A percentile compares a stretch with the other conserved stretches of the same genome.
Evolutionary conservation across 2,797 vertebrate genomes (phyloP).

Genomic region (Tarsius wallacei): DNA sequence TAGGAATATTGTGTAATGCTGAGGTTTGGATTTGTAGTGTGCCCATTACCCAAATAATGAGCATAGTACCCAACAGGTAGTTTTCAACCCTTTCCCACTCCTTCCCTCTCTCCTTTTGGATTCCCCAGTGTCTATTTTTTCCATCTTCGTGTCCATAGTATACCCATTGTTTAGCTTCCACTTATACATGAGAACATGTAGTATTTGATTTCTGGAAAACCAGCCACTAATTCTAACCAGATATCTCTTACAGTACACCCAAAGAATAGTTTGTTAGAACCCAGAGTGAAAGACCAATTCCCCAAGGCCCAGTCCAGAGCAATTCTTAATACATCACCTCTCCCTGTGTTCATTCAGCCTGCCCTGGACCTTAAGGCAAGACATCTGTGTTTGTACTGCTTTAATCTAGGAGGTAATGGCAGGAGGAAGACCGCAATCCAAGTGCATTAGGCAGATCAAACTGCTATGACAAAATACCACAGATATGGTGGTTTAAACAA

Average conservation of each 20-base stretch:
- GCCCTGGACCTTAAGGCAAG: background rate
- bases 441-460: background rate
- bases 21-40: no score
- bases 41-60: no score
- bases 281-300: background rate
- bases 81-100: no score
- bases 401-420: background rate
- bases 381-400: background rate
- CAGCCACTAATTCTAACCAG: background rate
- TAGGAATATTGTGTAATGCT: no score
- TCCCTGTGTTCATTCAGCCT: background rate
- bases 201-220: no score
- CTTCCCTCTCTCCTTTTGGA: no score
- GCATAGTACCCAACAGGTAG: no score
- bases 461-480: background rate
- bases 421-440: background rate
- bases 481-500: background rate
- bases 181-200: no score
- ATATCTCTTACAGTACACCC: background rate
- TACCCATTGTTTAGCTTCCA: no score
- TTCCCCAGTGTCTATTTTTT: no score
- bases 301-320: background rate
- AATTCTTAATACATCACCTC: background rate
- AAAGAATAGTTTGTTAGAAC: background rate
- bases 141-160: no score